Evolutionary conservation across 1,140 invertebrate genomes (phyloP).

Genomic region (Pantala flavescens): DNA sequence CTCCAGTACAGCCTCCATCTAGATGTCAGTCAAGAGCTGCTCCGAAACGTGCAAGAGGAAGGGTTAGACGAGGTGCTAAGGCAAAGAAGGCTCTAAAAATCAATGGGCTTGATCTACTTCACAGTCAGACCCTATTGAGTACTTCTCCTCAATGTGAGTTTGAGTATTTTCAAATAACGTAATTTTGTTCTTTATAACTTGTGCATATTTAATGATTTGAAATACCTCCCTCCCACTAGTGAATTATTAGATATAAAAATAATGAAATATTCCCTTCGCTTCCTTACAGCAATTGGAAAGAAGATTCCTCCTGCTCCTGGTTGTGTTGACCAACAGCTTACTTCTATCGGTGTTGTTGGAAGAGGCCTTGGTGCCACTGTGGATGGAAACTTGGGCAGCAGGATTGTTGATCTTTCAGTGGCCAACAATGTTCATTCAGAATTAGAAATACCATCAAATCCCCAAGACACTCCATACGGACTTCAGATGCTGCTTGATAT

Average conservation of each 20-base stretch:
- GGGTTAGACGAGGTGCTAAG: constrained; percentile 31
- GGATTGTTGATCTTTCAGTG: constrained; percentile 42
- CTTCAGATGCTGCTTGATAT: constrained; percentile 75
- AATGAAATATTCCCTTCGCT: no score
- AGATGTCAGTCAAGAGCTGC: constrained; percentile 20
- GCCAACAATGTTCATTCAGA: constrained; percentile 59
- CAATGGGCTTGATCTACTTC: constrained; percentile 75
- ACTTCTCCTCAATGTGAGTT: constrained; percentile 52
- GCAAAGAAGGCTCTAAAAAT: constrained; percentile 58
- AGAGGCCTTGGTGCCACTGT: background rate
- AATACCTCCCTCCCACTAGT: background rate
- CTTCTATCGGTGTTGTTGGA: constrained; percentile 34
- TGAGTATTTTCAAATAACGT: background rate
- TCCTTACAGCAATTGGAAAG: constrained; percentile 42
- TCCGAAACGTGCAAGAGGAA: constrained; percentile 31
- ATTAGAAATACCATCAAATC: constrained; percentile 64
- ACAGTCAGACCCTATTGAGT: constrained; percentile 80
- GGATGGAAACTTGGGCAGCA: constrained; percentile 32
- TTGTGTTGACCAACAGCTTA: constrained; percentile 80
- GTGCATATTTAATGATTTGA: background rate
- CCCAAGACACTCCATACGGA: constrained; percentile 68
- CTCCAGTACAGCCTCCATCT: constrained; percentile 29
- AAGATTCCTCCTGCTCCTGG: constrained; percentile 72
- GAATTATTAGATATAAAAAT: no score
- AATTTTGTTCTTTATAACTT: background rate